Evolutionary conservation across 2,113 vertebrate genomes (phyloP).

Genomic region (Melospiza georgiana): DNA sequence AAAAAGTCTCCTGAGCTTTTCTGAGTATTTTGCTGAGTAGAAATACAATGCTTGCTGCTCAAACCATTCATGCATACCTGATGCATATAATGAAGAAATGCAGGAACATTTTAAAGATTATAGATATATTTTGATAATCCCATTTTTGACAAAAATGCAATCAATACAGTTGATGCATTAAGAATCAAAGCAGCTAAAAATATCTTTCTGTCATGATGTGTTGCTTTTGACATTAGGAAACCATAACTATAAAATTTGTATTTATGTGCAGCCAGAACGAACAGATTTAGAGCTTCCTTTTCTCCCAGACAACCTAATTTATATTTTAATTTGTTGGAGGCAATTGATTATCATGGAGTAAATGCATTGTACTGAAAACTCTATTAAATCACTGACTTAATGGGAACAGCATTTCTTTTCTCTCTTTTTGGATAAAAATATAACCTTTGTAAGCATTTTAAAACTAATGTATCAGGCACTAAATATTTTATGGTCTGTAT

Average conservation of each 20-base stretch:
- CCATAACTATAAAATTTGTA: constrained; percentile 36
- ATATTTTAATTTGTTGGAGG: constrained; percentile 73
- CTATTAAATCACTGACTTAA: constrained; percentile 68
- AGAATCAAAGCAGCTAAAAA: background rate
- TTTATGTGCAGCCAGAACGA: constrained; percentile 28
- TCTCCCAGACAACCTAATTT: constrained; percentile 60
- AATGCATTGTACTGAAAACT: constrained; percentile 68
- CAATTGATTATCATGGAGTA: constrained; percentile 73
- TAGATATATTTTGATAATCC: background rate
- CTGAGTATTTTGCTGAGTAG: background rate
- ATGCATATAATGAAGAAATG: background rate
- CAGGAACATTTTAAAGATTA: background rate
- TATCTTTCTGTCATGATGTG: background rate
- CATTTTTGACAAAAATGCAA: background rate
- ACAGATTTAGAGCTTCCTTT: constrained; percentile 61
- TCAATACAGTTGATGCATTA: background rate
- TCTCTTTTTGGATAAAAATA: constrained; percentile 33
- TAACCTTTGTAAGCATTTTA: constrained; percentile 71
- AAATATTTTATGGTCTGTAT: constrained; percentile 82
- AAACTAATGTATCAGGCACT: constrained; percentile 65
- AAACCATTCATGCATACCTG: background rate
- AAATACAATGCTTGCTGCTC: background rate
- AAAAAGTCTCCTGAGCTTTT: background rate
- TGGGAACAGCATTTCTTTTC: constrained; percentile 7
- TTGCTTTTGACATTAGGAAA: constrained; percentile 40